Base-by-base conservation (phyloP, 2,113 vertebrate species). In the Vulpes lagopus region DNA sequence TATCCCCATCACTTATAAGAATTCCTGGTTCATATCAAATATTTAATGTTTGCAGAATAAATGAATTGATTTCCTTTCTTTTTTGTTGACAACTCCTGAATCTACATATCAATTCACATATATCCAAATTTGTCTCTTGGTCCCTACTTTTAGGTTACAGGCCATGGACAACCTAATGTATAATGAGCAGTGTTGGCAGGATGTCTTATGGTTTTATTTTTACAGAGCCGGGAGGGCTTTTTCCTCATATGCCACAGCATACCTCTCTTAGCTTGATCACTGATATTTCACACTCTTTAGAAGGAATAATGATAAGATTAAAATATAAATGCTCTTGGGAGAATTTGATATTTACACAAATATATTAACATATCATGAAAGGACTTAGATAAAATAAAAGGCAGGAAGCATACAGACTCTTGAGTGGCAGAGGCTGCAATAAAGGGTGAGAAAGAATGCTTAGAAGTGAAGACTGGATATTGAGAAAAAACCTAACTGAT, bases 11-110 rank as follows among this genome's bases (percentile, higher is more conserved):
- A 79, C 3, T 3, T 87, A 64, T 20, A 87, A 76, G n/a, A 90
- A 7, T 60, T 0, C 9, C 2, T 90, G 49, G 12, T 49, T 97
- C 30, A 53, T 59, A 71, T 10, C 5, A 87, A 87, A 30, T 82
- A 57, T 71, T 59, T 55, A 94, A 86, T 91, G 81, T 91, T 91
- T 91, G 14, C 83, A 67, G 11, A 92, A 76, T 73, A 94, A 85
- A 59, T 87, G 6, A 80, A 49, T 71, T 38, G 25, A 1, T n/a
- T 78, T 55, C 6, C 11, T 73, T 73, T 79, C 1, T 81, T 55
- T 88, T 69, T 32, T 82, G 51, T 35, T 82, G 38, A 65, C 49
- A 20, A 82, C 2, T 78, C 20, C 20, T 78, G 43, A 90, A 59
- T 95, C 55, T 80, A 35, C 15, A 9, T 30, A 17, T 65, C 11